Conservation (phyloP, 2,888 invertebrate species). For the Heliothis peltigera region DNA sequence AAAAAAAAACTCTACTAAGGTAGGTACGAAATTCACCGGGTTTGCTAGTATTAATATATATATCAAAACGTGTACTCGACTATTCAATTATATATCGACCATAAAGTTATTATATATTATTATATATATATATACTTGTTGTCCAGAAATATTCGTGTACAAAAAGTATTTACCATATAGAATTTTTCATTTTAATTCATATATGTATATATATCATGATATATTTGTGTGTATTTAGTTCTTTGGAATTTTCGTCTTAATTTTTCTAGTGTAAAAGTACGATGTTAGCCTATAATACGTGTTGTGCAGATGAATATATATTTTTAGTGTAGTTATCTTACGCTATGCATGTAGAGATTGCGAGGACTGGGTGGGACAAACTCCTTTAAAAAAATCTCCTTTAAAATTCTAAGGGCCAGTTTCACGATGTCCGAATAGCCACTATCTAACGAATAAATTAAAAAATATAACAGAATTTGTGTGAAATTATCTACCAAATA, state of each 20-base stretch:
- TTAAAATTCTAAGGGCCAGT: too few species aligned
- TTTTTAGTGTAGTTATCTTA: constrained; percentile 24
- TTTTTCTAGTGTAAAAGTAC: not conserved
- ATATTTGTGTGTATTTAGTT: constrained; percentile 22
- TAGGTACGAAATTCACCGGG: too few species aligned
- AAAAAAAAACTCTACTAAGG: too few species aligned
- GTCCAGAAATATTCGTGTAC: constrained; percentile 51
- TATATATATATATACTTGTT: constrained; percentile 30
- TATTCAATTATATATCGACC: too few species aligned
- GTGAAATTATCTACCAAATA: too few species aligned
- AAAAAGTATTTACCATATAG: constrained; percentile 33
- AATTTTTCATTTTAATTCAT: constrained; percentile 21
- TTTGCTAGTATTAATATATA: too few species aligned
- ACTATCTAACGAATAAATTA: too few species aligned
- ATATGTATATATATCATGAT: constrained; percentile 20
- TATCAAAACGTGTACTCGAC: constrained; percentile 16
- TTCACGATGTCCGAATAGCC: too few species aligned
- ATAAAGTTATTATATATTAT: too few species aligned
- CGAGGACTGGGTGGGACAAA: constrained; percentile 5
- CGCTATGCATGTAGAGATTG: not conserved
- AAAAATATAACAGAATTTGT: too few species aligned
- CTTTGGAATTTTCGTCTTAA: not conserved
- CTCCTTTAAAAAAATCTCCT: too few species aligned
- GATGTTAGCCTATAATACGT: constrained; percentile 5
- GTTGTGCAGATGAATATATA: constrained; percentile 41